Evolutionary conservation across 2,797 vertebrate species (phyloP).

Genomic region (Sebastes aleutianus): DNA sequence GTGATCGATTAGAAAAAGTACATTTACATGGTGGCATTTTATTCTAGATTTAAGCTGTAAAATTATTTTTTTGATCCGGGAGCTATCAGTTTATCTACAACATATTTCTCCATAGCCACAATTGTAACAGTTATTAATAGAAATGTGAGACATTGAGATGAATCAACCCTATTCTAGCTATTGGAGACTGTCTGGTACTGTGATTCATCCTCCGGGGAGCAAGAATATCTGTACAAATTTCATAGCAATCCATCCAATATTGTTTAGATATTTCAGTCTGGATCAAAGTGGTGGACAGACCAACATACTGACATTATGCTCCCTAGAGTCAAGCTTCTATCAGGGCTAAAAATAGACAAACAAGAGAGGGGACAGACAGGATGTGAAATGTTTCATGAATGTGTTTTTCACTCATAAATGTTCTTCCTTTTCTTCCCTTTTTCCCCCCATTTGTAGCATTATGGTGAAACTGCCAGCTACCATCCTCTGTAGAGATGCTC

Average conservation of each 20-base stretch:
- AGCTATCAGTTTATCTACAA: neutral
- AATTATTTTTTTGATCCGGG: neutral
- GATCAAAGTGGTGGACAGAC: neutral
- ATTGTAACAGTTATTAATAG: neutral
- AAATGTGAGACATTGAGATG: neutral
- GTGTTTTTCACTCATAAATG: constrained; percentile 4
- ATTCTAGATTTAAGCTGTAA: neutral
- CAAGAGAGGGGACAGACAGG: neutral
- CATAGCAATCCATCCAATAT: neutral
- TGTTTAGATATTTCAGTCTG: neutral
- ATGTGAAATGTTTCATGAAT: constrained; percentile 7
- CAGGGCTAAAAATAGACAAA: constrained; percentile 14
- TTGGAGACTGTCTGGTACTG: neutral
- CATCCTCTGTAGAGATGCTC: constrained; percentile 81
- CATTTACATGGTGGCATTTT: neutral
- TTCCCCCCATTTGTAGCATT: constrained; percentile 76
- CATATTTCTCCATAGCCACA: neutral
- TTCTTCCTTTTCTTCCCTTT: neutral
- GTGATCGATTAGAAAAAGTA: neutral
- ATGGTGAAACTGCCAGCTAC: constrained; percentile 77
- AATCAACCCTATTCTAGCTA: neutral
- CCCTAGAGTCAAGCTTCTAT: neutral
- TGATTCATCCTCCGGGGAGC: neutral
- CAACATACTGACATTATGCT: neutral
- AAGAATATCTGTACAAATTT: neutral